Base-by-base conservation (phyloP, 2,888 invertebrate species). In the Tenthredo scrophulariae region DNA sequence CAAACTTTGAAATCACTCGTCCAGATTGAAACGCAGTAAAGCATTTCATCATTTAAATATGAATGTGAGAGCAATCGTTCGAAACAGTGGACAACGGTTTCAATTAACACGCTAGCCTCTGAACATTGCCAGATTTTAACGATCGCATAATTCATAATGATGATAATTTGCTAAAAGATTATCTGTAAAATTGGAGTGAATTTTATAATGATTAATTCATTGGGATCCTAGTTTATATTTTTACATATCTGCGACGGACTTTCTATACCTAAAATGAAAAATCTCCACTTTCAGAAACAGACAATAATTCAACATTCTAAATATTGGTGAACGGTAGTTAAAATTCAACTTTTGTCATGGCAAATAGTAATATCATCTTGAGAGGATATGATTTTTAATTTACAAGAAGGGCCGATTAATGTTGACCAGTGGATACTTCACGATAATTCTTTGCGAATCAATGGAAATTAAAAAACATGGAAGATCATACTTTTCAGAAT, bases 11-110 rank as follows among this genome's bases (percentile, higher is more conserved):
- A 74, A 22, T 74, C 74, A 74, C n/a, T 77, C 77, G 50, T 50
- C 29, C 50, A 50, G 54, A 77, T 77, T 77, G 7, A 77, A 77
- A 18, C 54, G 77, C 77, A 77, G 46, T 54, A 46, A 77, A 54
- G 77, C 77, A 77, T 77, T 77, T 77, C 77, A 77, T 77, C 77
- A 77, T 54, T 50, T 46, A 77, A 77, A 77, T 26, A 77, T 26
- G 26, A 54, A 29, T 33, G 7, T 18, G 77, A n/a, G 29, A 9
- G 77, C 50, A 77, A 54, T 77, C 74, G 43, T 74, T 74, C 43
- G 74, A 29, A 74, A 74, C 40, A 74, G n/a, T 9, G 40, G 15
- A 74, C 74, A 74, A 74, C 43, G n/a, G 43, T 74, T 74, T 9
- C 74, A 74, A 74, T 74, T 74, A 43, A 43, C 74, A 13, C 22